Evolutionary conservation across 2,113 vertebrate species (phyloP).

Genomic region (Sylvilagus bachmani): DNA sequence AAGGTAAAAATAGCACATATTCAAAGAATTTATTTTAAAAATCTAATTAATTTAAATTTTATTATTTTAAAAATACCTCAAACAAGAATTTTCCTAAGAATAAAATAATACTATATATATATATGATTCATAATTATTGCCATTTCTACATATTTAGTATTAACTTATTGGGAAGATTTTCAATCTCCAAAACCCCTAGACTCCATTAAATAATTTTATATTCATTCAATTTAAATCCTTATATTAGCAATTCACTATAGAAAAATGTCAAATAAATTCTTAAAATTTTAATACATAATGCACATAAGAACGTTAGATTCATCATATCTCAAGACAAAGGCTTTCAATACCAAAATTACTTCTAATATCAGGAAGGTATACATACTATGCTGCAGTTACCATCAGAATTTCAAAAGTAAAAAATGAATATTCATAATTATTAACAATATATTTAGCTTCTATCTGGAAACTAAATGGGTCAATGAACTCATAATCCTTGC

Average conservation of each 20-base stretch:
- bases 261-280: slow-evolving; percentile 53
- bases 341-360: slow-evolving; percentile 54
- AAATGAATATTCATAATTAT: slow-evolving; percentile 55
- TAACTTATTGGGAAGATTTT: slow-evolving; percentile 37
- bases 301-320: slow-evolving; percentile 18
- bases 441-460: slow-evolving; percentile 27
- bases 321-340: neutral
- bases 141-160: slow-evolving; percentile 39
- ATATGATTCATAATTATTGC: slow-evolving; percentile 45
- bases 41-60: slow-evolving; percentile 63
- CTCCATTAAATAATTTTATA: slow-evolving; percentile 20
- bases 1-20: slow-evolving; percentile 63
- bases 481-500: slow-evolving; percentile 16
- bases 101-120: slow-evolving; percentile 40
- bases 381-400: slow-evolving; percentile 21
- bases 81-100: slow-evolving; percentile 42
- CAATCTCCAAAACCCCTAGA: slow-evolving; percentile 36
- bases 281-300: slow-evolving; percentile 43
- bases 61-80: slow-evolving; percentile 34
- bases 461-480: slow-evolving; percentile 13
- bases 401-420: slow-evolving; percentile 52
- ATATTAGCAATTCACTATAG: slow-evolving; percentile 48
- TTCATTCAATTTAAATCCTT: slow-evolving; percentile 47
- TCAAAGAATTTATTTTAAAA: neutral
- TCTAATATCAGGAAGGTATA: slow-evolving; percentile 45